These are phyloP conservation scores for Tortricodes alternella DNA, from an alignment of 2,888 invertebrate species.

Conservation along the genomic window DNA sequence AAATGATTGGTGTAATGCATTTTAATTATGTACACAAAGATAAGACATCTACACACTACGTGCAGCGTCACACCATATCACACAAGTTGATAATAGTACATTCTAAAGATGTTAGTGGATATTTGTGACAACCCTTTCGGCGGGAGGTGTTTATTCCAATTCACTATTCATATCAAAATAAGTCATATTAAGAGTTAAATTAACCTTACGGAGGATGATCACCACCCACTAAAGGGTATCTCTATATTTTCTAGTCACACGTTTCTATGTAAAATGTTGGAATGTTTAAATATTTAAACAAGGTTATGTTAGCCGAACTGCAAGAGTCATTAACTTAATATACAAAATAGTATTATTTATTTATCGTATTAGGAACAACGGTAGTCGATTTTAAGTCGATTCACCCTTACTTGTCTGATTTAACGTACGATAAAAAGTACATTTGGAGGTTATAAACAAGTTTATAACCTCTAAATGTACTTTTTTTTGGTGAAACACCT, in stretches of 20 bases:
- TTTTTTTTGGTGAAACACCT: too few relatives aligned
- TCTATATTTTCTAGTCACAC: background rate
- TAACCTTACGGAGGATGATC: background rate
- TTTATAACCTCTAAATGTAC: too few relatives aligned
- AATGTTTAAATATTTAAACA: conserved; percentile 32
- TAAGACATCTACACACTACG: conserved; percentile 15
- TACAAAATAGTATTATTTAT: conserved; percentile 8
- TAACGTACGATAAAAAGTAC: too few relatives aligned
- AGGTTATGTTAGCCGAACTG: background rate
- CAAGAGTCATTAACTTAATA: background rate
- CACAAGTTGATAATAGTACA: conserved; percentile 6
- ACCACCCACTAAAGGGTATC: background rate
- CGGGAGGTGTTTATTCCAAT: background rate
- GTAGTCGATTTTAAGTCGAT: conserved; percentile 6
- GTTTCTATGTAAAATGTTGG: conserved; percentile 19
- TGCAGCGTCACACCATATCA: background rate
- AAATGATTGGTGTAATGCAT: conserved; percentile 53
- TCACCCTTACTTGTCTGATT: too few relatives aligned
- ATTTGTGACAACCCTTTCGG: conserved; percentile 2
- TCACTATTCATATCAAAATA: too few relatives aligned
- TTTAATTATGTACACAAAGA: conserved; percentile 34
- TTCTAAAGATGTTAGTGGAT: conserved; percentile 20
- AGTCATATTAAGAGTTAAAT: too few relatives aligned
- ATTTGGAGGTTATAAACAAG: too few relatives aligned
- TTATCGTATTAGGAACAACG: conserved; percentile 19